Conservation (phyloP, 53 echinoderm and acorn worm species). For the Holothuria scabra region DNA sequence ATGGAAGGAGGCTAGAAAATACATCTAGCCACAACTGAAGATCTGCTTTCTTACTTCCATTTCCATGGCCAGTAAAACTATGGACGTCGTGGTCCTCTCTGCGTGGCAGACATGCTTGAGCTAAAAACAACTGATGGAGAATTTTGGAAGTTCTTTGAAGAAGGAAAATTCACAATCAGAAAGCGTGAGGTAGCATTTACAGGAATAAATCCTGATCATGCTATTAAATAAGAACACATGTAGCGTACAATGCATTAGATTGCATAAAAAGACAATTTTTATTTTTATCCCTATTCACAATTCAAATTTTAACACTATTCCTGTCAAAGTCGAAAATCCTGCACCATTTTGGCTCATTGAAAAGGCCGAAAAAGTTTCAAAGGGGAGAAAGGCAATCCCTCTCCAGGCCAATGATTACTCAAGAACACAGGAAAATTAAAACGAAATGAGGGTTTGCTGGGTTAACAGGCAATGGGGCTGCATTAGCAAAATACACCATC, state of each 20-base stretch:
- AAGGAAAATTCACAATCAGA: slow-evolving; percentile 37
- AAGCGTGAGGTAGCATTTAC: background rate
- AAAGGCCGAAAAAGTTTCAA: no score
- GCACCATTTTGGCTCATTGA: no score
- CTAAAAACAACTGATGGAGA: slow-evolving; percentile 29
- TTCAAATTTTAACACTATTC: no score
- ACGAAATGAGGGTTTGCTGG: slow-evolving; percentile 30
- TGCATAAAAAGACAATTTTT: no score
- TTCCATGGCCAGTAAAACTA: background rate
- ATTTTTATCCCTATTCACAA: no score
- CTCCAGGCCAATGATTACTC: no score
- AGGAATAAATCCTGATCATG: slow-evolving; percentile 42
- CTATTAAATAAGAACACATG: slow-evolving; percentile 56
- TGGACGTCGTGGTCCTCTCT: background rate
- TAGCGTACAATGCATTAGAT: no score
- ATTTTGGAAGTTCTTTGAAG: background rate
- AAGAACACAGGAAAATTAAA: slow-evolving; percentile 36
- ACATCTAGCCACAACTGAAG: slow-evolving; percentile 42
- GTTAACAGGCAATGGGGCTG: no score
- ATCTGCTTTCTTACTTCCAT: no score
- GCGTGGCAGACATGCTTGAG: slow-evolving; percentile 42
- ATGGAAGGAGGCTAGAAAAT: slow-evolving; percentile 35
- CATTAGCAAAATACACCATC: no score
- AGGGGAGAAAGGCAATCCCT: no score
- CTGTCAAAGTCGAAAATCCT: no score